Conservation (phyloP, 2,888 invertebrate genomes). For the Corythucha ciliata region DNA sequence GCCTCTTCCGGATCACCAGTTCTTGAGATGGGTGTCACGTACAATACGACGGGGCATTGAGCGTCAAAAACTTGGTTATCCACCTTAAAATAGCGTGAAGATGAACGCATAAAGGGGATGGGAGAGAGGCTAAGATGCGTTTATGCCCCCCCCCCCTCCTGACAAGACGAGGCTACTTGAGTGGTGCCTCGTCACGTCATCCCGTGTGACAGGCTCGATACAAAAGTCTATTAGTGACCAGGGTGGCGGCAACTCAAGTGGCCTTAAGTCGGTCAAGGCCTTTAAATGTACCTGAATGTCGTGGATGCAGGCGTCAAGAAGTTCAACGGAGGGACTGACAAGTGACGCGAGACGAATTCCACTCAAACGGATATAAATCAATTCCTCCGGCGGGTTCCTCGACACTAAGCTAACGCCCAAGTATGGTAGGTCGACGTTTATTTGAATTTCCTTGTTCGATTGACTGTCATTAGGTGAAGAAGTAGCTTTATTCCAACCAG, state of each 20-base stretch:
- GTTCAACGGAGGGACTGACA: constrained; percentile 47
- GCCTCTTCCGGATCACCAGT: constrained; percentile 44
- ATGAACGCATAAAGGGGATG: too few relatives aligned
- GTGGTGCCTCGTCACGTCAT: too few relatives aligned
- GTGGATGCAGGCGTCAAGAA: constrained; percentile 60
- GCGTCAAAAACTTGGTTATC: constrained; percentile 74
- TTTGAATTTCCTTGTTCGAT: too few relatives aligned
- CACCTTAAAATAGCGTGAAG: constrained; percentile 48
- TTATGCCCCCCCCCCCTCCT: too few relatives aligned
- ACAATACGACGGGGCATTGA: constrained; percentile 73
- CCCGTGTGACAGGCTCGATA: too few relatives aligned
- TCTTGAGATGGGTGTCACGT: constrained; percentile 51
- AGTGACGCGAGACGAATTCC: constrained; percentile 54
- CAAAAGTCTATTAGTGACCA: too few relatives aligned
- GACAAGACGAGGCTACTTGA: too few relatives aligned
- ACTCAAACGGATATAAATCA: constrained; percentile 62
- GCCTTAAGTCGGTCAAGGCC: too few relatives aligned
- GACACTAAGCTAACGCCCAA: constrained; percentile 71
- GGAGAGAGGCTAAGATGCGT: too few relatives aligned
- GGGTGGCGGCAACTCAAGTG: too few relatives aligned
- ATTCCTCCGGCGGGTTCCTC: constrained; percentile 64
- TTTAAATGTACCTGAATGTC: constrained; percentile 56
- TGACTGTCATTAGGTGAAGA: too few relatives aligned
- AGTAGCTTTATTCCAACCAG: too few relatives aligned
- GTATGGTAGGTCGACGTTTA: constrained; percentile 50